Evolutionary conservation across 2,888 invertebrate species (phyloP), one percentile per base, ranked within the genome.

Genomic region (Gymnosoma rotundatum): DNA sequence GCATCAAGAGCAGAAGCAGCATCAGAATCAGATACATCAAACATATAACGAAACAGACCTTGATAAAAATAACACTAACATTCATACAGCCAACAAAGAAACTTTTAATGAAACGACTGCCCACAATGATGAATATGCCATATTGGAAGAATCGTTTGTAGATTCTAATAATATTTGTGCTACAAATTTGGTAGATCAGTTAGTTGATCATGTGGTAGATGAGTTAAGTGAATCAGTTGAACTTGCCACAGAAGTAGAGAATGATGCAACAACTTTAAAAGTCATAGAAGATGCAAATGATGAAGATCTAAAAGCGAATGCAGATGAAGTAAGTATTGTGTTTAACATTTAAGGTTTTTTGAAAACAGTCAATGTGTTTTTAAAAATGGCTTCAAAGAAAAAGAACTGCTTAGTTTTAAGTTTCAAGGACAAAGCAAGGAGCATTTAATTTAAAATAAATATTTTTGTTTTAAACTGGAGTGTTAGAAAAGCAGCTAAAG

Each of bases 181-280:
- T 36, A 82, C 75, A 42, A 79, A 82, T 18, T 18, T 85, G 50
- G 74, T 83, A 21, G 85, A 85, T 67, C 78, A 85, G 38, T 66
- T 82, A 63, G 82, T 85, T 14, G 84, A 85, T 70, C 69, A 70
- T 66, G 82, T 82, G 7, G 84, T 81, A 50, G 84, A 80, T 45
- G 64, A 76, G 12, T 69, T 81, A 58, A 79, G 81, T 67, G 72
- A 72, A 38, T 52, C 52, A 0, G 60, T 63, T 45, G 78, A 64
- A n/a, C 16, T 14, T 14, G 70, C 78, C 70, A 21, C 5, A 1
- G 38, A 38, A 50, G 14, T 42, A 21, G 67, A 56, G 10, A 56
- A 66, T 60, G 38, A 36, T 67, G 73, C n/a, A 32, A 50, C 38
- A 7, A 42, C 48, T 50, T 52, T 60, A 18, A 67, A 67, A 78